phyloP scores from a whole-genome alignment of 2,797 vertebrate genomes.

The Rhynchotus rufescens region DNA sequence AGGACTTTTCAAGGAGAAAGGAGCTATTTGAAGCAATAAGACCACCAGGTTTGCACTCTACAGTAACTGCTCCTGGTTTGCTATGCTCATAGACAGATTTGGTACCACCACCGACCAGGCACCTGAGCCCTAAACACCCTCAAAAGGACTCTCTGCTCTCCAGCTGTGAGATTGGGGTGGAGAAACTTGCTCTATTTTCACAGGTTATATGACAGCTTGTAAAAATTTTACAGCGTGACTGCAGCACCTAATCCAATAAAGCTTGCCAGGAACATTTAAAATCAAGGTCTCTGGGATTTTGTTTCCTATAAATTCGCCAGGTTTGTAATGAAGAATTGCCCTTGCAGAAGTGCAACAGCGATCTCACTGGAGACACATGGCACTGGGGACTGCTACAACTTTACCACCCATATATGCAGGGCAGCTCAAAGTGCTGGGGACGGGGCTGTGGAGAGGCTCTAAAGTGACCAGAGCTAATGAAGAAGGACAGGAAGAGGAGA shows the following conservation, averaged over 20 bases:
- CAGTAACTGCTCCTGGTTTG: not conserved
- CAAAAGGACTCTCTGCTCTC: not conserved
- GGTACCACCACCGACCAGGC: not conserved
- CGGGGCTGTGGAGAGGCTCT: not conserved
- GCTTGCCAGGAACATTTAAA: conserved; percentile 21
- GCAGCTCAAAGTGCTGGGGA: not conserved
- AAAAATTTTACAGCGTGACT: conserved; percentile 7
- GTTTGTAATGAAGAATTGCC: not conserved
- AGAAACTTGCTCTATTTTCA: conserved; percentile 21
- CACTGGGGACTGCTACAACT: not conserved
- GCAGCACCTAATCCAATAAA: conserved; percentile 26
- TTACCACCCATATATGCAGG: not conserved
- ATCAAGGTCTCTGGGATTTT: conserved; percentile 12
- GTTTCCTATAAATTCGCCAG: not conserved
- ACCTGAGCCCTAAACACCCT: not conserved
- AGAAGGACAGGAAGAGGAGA: not conserved
- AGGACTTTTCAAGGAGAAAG: not conserved
- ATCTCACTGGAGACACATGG: not conserved
- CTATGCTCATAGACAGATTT: not conserved
- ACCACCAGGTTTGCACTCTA: not conserved
- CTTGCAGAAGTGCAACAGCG: not conserved
- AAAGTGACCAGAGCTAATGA: not conserved
- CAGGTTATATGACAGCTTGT: conserved; percentile 16
- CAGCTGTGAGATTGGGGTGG: not conserved
- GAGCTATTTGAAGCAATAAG: not conserved